Base-by-base conservation (phyloP, 2,888 invertebrate genomes). In the Cepaea hortensis region DNA sequence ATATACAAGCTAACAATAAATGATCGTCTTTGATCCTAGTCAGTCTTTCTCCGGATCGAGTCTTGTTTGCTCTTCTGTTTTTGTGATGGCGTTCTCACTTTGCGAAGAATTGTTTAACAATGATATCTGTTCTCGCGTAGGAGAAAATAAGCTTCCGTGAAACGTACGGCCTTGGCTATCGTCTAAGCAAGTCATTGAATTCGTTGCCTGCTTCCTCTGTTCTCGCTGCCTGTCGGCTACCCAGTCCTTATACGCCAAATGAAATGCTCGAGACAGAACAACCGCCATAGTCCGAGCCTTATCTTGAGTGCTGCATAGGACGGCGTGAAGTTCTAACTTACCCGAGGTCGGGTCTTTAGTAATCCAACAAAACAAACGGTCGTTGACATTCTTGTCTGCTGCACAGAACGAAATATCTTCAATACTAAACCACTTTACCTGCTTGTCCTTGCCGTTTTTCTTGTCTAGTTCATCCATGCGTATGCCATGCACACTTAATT, bases 191-290 rank as follows among this genome's bases (percentile, higher is more conserved):
- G 81, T 50, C 70, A 81, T 48, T 46, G 77, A 81, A 50, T 2
- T 46, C 48, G 68, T 50, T 35, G 48, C 46, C 55, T 72, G 62
- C 62, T 61, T 81, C 35, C 85, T 85, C n/a, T 73, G 50, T 23
- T 80, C 82, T 65, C 82, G 18, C 23, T 75, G 62, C 65, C 68
- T 90, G 9, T 89, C 88, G 2, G 90, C 86, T 84, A 91, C 91
- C 93, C 93, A 93, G 83, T 93, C 93, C 80, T 90, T 93, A 87
- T 93, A 93, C 3, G 93, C 93, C 5, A 92, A 90, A 82, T 93
- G 93, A 88, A 93, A 93, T 18, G 91, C 92, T 7, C 92, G 89
- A 15, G 92, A 91, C 18, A 87, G 75, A 1, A 76, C 91, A 2
- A 92, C 77, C 0, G 93, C 90, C 91, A 93, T 91, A 0, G 91